These are phyloP conservation scores for Melipona beecheii DNA, from an alignment of 2,888 invertebrate genomes.

Conservation along the genomic window DNA sequence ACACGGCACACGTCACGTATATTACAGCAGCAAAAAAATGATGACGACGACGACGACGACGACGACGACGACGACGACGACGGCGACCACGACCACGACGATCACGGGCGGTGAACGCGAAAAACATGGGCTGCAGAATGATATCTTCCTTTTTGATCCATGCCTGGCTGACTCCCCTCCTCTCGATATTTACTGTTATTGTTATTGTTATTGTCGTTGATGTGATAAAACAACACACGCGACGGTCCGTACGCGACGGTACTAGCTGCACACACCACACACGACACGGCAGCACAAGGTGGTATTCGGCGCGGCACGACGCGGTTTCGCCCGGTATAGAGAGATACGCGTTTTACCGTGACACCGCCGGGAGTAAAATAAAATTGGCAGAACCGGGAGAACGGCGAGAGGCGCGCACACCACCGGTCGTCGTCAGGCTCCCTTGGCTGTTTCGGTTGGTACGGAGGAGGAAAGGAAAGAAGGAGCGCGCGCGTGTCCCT, in stretches of 20 bases:
- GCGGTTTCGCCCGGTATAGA: conserved; percentile 36
- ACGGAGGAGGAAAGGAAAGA: conserved; percentile 68
- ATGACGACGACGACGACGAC: no score
- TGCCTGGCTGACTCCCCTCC: neutral
- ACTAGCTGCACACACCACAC: neutral
- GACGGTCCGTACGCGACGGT: conserved; percentile 16
- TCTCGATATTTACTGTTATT: neutral
- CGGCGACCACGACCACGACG: conserved; percentile 15
- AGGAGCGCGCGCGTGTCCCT: conserved; percentile 72
- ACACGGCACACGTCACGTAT: conserved; percentile 68
- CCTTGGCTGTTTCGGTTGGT: conserved; percentile 70
- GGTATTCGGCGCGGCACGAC: neutral
- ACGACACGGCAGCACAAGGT: conserved; percentile 7
- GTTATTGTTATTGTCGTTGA: neutral
- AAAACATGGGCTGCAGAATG: conserved; percentile 4
- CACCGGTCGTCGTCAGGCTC: conserved; percentile 58
- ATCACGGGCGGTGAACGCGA: conserved; percentile 15
- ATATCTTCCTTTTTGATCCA: conserved; percentile 24
- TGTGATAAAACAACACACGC: conserved; percentile 1
- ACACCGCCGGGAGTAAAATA: conserved; percentile 60
- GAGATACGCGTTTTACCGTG: conserved; percentile 61
- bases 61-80: conserved; percentile 16
- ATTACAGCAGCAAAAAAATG: conserved; percentile 43
- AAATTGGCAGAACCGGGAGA: conserved; percentile 69
- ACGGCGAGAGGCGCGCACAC: conserved; percentile 68